Percentiles rank a stretch among this genome's conserved stretches.
These are phyloP conservation scores for Hydractinia echinata DNA, from an alignment of 30 jellyfish, hydroid and myxozoan species.

Conservation along the genomic window DNA sequence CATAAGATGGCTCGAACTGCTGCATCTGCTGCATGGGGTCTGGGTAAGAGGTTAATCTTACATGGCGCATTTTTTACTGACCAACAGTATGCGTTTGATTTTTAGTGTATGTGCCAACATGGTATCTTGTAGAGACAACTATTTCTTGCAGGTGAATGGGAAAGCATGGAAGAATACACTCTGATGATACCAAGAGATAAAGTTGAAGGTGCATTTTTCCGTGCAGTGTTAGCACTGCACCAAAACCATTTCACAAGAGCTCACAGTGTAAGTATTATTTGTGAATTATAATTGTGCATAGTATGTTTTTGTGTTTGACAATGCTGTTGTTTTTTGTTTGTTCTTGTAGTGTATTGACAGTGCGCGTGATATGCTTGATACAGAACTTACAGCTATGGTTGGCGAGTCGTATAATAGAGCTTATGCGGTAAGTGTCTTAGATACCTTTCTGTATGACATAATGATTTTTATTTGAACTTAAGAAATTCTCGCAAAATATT, in stretches of 20 bases:
- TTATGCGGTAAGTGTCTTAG: conserved; percentile 60
- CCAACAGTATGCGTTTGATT: too few relatives aligned
- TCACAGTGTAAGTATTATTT: conserved; percentile 62
- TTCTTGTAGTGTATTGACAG: conserved; percentile 67
- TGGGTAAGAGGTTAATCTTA: conserved; percentile 41
- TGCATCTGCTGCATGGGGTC: conserved; percentile 99
- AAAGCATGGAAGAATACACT: conserved; percentile 94
- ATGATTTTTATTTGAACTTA: too few relatives aligned
- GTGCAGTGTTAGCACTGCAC: conserved; percentile 88
- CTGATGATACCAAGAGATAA: conserved; percentile 92
- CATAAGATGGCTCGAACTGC: conserved; percentile 98
- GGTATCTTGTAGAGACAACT: too few relatives aligned
- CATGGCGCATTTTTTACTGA: not conserved
- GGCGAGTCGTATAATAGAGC: conserved; percentile 96
- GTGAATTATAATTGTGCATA: not conserved
- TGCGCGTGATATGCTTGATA: conserved; percentile 97
- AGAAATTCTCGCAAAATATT: too few relatives aligned
- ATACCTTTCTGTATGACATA: not conserved
- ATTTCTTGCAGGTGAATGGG: conserved; percentile 80
- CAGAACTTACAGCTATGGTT: conserved; percentile 94
- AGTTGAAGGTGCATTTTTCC: conserved; percentile 85
- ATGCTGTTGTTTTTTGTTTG: not conserved
- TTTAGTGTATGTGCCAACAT: too few relatives aligned
- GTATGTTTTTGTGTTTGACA: too few relatives aligned
- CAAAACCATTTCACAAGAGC: conserved; percentile 79